These are phyloP conservation scores for Sinotaia quadrata DNA, from an alignment of 2,888 invertebrate species.

Conservation along the genomic window DNA sequence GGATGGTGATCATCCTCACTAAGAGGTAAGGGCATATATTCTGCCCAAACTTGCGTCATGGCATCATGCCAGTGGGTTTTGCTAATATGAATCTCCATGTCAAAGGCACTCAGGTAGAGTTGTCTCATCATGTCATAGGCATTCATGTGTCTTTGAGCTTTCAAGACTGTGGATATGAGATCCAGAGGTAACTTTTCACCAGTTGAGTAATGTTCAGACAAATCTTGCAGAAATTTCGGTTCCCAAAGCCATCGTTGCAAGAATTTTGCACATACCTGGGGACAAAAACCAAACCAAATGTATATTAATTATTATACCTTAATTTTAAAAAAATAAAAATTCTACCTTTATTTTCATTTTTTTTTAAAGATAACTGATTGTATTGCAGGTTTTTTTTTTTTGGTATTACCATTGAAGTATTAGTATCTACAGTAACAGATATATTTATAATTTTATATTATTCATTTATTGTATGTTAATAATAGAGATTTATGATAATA, in stretches of 20 bases:
- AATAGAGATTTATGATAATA: too few species aligned
- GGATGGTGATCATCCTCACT: slow-evolving; percentile 87
- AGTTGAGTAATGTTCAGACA: slow-evolving; percentile 84
- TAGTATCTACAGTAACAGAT: too few species aligned
- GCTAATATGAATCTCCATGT: slow-evolving; percentile 85
- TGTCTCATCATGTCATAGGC: slow-evolving; percentile 83
- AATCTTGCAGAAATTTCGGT: slow-evolving; percentile 75
- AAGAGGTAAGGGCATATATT: slow-evolving; percentile 84
- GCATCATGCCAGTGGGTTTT: slow-evolving; percentile 88
- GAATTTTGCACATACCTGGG: slow-evolving; percentile 83
- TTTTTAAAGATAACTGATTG: too few species aligned
- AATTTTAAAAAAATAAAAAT: too few species aligned
- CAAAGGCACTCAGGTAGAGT: slow-evolving; percentile 85
- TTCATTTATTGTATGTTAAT: too few species aligned
- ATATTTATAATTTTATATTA: too few species aligned
- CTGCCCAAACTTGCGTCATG: slow-evolving; percentile 84
- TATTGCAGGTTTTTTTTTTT: too few species aligned
- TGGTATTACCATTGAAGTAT: too few species aligned
- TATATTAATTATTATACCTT: too few species aligned
- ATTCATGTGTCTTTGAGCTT: slow-evolving; percentile 7
- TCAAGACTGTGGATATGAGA: slow-evolving; percentile 73
- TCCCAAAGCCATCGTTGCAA: slow-evolving; percentile 85
- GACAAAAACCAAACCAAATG: too few species aligned
- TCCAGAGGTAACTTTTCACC: slow-evolving; percentile 82
- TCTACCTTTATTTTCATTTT: too few species aligned